These are phyloP conservation scores for Jordanella pulchra DNA, from an alignment of 2,797 vertebrate species.

Conservation along the genomic window DNA sequence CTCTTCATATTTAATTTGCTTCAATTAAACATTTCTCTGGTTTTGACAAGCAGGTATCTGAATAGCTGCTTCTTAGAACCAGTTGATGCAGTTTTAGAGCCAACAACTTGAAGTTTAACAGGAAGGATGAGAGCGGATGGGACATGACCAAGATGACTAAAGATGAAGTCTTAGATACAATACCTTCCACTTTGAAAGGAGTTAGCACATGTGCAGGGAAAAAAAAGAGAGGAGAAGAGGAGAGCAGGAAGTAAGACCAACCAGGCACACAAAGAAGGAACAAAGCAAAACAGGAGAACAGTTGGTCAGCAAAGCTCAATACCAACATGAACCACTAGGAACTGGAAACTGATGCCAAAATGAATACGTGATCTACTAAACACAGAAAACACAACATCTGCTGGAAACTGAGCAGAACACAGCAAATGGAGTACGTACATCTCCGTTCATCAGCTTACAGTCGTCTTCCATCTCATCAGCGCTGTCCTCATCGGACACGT, in stretches of 20 bases:
- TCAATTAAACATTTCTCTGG: not conserved
- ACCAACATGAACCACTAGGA: slow-evolving; percentile 11
- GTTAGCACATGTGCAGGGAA: slow-evolving; percentile 60
- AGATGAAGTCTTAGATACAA: slow-evolving; percentile 53
- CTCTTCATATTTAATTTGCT: not conserved
- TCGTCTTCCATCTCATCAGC: slow-evolving; percentile 98
- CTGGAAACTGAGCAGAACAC: slow-evolving; percentile 1
- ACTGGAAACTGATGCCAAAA: slow-evolving; percentile 7
- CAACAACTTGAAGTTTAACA: slow-evolving; percentile 1
- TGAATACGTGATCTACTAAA: slow-evolving; percentile 12
- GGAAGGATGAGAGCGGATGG: slow-evolving; percentile 15
- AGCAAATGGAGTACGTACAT: slow-evolving; percentile 80
- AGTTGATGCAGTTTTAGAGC: not conserved
- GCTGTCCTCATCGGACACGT: slow-evolving; percentile 97
- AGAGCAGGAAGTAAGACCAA: slow-evolving; percentile 53
- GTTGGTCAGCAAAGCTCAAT: not conserved
- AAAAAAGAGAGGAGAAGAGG: slow-evolving; percentile 44
- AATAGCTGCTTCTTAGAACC: not conserved
- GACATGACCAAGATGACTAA: slow-evolving; percentile 20
- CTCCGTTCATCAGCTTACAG: slow-evolving; percentile 95
- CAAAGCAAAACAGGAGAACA: slow-evolving; percentile 18
- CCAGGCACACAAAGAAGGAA: slow-evolving; percentile 29
- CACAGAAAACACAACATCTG: not conserved
- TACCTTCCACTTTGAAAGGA: slow-evolving; percentile 80
- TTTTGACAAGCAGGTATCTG: not conserved